phyloP scores from a whole-genome alignment of 1,140 invertebrate genomes.

The Campodea augens region DNA sequence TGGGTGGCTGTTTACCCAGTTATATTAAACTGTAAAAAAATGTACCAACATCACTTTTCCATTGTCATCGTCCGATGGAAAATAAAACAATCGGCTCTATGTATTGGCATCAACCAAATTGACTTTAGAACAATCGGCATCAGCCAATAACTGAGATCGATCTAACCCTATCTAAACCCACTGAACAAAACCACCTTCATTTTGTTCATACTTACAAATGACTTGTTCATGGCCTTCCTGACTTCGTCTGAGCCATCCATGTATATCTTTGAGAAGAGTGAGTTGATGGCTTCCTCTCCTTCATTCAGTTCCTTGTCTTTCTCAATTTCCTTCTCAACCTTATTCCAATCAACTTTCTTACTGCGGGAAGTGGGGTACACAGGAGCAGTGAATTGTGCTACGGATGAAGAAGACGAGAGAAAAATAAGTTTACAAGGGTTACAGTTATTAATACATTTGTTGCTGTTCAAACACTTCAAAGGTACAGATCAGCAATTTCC shows the following conservation, averaged over 20 bases:
- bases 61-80: too few species aligned
- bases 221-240: conserved; percentile 95
- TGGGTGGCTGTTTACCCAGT: too few species aligned
- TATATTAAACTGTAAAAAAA: too few species aligned
- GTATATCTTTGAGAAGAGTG: conserved; percentile 92
- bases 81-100: too few species aligned
- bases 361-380: conserved; percentile 43
- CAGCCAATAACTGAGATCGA: too few species aligned
- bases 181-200: too few species aligned
- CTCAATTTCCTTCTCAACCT: conserved; percentile 58
- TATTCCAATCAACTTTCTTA: conserved; percentile 60
- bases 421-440: background rate
- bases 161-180: too few species aligned
- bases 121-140: too few species aligned
- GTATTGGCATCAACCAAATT: too few species aligned
- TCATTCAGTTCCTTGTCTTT: conserved; percentile 55
- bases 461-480: conserved; percentile 2
- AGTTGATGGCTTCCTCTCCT: conserved; percentile 75
- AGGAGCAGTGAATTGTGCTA: conserved; percentile 6
- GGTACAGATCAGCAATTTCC: too few species aligned
- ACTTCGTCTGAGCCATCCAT: conserved; percentile 79
- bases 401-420: background rate
- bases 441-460: background rate
- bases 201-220: conserved; percentile 53
- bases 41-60: too few species aligned